Conservation (phyloP, 2,888 invertebrate species). For the Orthosia incerta region DNA sequence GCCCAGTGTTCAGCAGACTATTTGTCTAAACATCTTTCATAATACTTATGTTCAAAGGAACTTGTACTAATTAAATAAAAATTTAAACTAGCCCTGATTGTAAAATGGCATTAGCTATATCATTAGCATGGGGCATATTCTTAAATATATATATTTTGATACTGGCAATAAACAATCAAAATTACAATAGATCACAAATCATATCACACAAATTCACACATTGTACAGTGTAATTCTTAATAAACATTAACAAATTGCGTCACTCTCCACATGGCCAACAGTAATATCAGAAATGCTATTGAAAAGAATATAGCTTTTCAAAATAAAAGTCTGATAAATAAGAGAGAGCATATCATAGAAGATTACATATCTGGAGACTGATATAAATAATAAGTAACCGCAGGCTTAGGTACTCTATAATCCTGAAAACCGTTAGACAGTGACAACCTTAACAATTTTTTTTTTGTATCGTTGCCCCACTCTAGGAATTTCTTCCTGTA, state of each 20-base stretch:
- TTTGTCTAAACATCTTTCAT: constrained; percentile 23
- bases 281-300: constrained; percentile 1
- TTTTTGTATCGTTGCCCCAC: too few relatives aligned
- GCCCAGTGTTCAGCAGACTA: constrained; percentile 16
- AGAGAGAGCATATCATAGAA: constrained; percentile 14
- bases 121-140: constrained; percentile 11
- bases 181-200: constrained; percentile 66
- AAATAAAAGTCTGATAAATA: not conserved
- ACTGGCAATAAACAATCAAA: constrained; percentile 57
- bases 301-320: not conserved
- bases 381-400: not conserved
- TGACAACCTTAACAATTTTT: not conserved
- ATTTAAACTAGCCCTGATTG: constrained; percentile 26
- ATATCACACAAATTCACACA: constrained; percentile 67
- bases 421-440: constrained; percentile 6
- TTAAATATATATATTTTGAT: constrained; percentile 48
- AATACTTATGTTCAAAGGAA: constrained; percentile 49
- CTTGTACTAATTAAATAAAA: constrained; percentile 47
- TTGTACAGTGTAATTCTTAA: constrained; percentile 45
- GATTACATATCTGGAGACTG: constrained; percentile 3
- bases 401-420: not conserved
- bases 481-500: too few relatives aligned
- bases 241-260: constrained; percentile 18
- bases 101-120: constrained; percentile 33
- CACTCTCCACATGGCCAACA: constrained; percentile 1